Base-by-base conservation (phyloP, 23 tunicate genomes). In the Styela plicata region DNA sequence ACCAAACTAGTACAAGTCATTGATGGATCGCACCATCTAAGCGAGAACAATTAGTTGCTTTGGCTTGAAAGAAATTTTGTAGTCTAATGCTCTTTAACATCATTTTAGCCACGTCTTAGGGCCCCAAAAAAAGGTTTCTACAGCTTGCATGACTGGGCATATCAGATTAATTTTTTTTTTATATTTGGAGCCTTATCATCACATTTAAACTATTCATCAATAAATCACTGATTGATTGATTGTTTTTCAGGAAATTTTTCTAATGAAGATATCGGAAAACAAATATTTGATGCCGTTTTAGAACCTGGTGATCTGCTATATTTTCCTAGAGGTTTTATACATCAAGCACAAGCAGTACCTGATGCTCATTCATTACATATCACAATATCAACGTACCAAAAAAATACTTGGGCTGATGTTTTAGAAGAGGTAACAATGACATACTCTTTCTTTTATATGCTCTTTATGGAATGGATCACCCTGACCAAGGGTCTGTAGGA, bases 251-350 rank as follows among this genome's bases (percentile, higher is more conserved):
- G 74, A 19, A 93, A 93, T 61, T 93, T 93, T 37, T 37, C 63
- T 2, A 64, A 62, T 25, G 79, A 81, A 20, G 98, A 94, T 30
- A 94, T 94, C 19, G 95, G 95, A 2, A 73, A 83, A 0, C 85
- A 74, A 34, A 86, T 85, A 31, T 83, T 89, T 74, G 36, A 86
- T 18, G 74, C 85, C 2, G 83, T 78, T 2, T 53, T 94, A 44
- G 80, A 85, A 27, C 87, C 98, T 21, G 98, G 98, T 2, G 95
- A 94, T 74, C 64, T 94, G 79, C 70, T 94, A 10, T 94, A 94
- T 74, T 89, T 94, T 82, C 98, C 98, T 24, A 87, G 98, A 18
- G 98, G 98, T 28, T 89, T 78, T 57, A 84, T 94, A 62, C 98
- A 94, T 86, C 98, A 94, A 74, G 98, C 94, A 31, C 80, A 87